Evolutionary conservation across 2,113 vertebrate species (phyloP), one percentile per base, ranked within the genome.

Genomic region (Salminus brasiliensis): DNA sequence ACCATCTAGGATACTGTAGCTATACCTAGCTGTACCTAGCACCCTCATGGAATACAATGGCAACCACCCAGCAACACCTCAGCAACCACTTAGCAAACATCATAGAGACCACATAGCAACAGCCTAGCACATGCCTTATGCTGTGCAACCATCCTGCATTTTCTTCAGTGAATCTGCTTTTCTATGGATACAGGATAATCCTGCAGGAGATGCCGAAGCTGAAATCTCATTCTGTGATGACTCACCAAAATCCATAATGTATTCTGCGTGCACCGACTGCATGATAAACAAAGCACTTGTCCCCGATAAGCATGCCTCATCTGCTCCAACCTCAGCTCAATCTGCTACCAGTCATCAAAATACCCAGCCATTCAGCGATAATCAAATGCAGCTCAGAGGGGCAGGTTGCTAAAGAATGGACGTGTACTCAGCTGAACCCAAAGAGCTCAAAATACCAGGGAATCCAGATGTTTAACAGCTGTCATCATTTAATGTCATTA

Each of bases 171-270:
- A n/a, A n/a, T n/a, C n/a, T n/a, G n/a, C n/a, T n/a, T n/a, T n/a
- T n/a, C n/a, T n/a, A n/a, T n/a, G n/a, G n/a, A n/a, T n/a, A n/a
- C n/a, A n/a, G n/a, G n/a, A n/a, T n/a, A n/a, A n/a, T n/a, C n/a
- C n/a, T n/a, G n/a, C n/a, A n/a, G n/a, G n/a, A 72, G 30, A 74
- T 80, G 32, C 12, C 41, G 30, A 74, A 67, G 27, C 53, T 29
- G 62, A 34, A 55, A 55, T 11, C n/a, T 55, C 52, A 68, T 80
- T 72, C 32, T 27, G 32, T 67, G 49, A 55, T 49, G 70, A 49
- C 43, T 55, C 60, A 34, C 25, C 43, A 25, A 73, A 72, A 60
- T 59, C 47, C 15, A 53, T 68, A 74, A 74, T 21, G 52, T 27
- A 74, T 74, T 43, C 41, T 27, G 34, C 62, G 25, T 34, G 23